Evolutionary conservation across 2,888 invertebrate species (phyloP), one percentile per base, ranked within the genome.

Genomic region (Cryptus viduatorius): DNA sequence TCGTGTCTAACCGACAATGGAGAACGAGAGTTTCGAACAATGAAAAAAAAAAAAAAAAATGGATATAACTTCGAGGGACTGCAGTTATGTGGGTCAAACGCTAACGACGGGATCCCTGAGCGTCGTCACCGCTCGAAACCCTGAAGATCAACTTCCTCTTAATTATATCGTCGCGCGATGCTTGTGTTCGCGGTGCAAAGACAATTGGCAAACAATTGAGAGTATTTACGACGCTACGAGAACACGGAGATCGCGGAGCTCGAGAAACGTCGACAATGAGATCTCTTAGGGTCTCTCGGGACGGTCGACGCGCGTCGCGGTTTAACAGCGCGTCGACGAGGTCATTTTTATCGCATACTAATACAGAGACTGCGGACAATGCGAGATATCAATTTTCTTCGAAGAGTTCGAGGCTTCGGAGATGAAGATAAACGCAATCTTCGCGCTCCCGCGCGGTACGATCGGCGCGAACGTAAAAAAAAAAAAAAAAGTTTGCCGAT

Each of bases 81-180:
- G 56, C 46, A 14, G 24, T 42, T 76, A 79, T 79, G 83, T 83
- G 69, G 83, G 83, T 83, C 75, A 79, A 71, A 48, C 64, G 37
- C 56, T 53, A 79, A 53, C 53, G 46, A 79, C 56, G 69, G 56
- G 65, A 79, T 37, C 53, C 78, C 56, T 31, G 31, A 50, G 46
- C 48, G 29, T 19, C 29, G 75, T 42, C 31, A 48, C 31, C 29
- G 19, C 19, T 19, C 48, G 16, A 24, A 81, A 29, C 50, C 64
- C 79, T 71, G 75, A 83, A 79, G 50, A 50, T 53, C 31, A 37
- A 69, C 69, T 50, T 69, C 31, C 50, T 69, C 16, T 29, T 16
- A 31, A 12, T 50, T 24, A 19, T 56, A 24, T 31, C 10, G 37
- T 1, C 29, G 50, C 31, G 0, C 29, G 29, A 29, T n/a, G 56